Conservation (phyloP, 1,140 invertebrate genomes). For the Drosophila bifasciata region DNA sequence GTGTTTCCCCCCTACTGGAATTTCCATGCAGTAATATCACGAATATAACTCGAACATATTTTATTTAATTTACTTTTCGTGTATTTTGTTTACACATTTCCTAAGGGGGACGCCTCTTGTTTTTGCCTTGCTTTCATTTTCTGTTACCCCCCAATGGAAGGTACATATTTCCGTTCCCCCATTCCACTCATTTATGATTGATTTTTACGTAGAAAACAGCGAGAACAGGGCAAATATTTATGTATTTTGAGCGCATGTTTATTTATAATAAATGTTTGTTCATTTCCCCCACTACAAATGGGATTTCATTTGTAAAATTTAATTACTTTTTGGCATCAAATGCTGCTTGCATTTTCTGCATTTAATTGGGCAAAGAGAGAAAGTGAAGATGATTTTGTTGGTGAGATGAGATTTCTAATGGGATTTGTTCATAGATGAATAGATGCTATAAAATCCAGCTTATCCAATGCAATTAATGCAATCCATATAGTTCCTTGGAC, state of each 20-base stretch:
- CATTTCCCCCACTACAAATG: slow-evolving; percentile 1
- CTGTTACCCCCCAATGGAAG: slow-evolving; percentile 17
- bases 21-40: slow-evolving; percentile 2
- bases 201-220: slow-evolving; percentile 13
- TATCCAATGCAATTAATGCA: no score
- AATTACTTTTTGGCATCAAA: slow-evolving; percentile 40
- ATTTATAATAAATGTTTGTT: slow-evolving; percentile 12
- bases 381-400: not conserved
- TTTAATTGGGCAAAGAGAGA: slow-evolving; percentile 5
- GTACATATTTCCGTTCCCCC: slow-evolving; percentile 14
- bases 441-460: no score
- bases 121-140: slow-evolving; percentile 22
- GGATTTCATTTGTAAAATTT: slow-evolving; percentile 12
- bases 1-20: not conserved
- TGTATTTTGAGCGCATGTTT: not conserved
- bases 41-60: slow-evolving; percentile 22
- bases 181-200: slow-evolving; percentile 31
- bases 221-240: slow-evolving; percentile 13
- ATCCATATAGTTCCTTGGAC: no score
- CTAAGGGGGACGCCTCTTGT: slow-evolving; percentile 18
- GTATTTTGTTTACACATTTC: slow-evolving; percentile 28
- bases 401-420: no score
- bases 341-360: not conserved
- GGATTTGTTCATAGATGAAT: no score
- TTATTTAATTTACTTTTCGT: slow-evolving; percentile 40